Conservation (phyloP, 2,888 invertebrate genomes). For the Papilio protenor region DNA sequence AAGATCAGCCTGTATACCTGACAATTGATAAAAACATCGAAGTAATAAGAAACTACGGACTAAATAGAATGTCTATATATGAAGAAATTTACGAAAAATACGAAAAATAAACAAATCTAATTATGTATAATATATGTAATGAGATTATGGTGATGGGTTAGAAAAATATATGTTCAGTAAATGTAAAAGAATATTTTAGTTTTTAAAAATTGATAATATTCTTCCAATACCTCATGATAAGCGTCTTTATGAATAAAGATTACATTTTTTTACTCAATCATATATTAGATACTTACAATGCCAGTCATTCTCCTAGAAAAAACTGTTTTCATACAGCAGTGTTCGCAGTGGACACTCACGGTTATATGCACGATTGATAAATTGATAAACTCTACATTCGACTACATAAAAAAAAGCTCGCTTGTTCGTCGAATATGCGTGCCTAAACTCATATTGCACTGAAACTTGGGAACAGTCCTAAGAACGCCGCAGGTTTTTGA, state of each 20-base stretch:
- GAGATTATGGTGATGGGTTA: background rate
- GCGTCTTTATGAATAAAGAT: background rate
- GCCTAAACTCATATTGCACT: no score
- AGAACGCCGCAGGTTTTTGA: no score
- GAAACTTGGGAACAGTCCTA: no score
- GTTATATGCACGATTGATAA: no score
- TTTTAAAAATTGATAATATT: background rate
- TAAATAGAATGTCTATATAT: constrained; percentile 58
- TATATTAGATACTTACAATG: no score
- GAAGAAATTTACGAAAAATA: constrained; percentile 59
- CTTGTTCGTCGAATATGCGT: no score
- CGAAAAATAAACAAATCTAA: constrained; percentile 47
- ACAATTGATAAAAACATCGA: constrained; percentile 54
- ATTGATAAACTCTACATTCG: no score
- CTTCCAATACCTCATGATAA: background rate
- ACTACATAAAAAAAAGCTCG: no score
- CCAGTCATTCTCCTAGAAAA: no score
- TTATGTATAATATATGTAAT: background rate
- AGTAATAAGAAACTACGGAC: constrained; percentile 54
- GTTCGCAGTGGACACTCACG: no score
- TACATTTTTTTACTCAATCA: no score
- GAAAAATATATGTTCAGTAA: background rate
- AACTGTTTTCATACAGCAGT: no score
- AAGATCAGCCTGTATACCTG: constrained; percentile 50
- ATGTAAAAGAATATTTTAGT: background rate